These are phyloP conservation scores for Sebastes kiyomatsui DNA, from an alignment of 2,797 vertebrate species.

Conservation along the genomic window DNA sequence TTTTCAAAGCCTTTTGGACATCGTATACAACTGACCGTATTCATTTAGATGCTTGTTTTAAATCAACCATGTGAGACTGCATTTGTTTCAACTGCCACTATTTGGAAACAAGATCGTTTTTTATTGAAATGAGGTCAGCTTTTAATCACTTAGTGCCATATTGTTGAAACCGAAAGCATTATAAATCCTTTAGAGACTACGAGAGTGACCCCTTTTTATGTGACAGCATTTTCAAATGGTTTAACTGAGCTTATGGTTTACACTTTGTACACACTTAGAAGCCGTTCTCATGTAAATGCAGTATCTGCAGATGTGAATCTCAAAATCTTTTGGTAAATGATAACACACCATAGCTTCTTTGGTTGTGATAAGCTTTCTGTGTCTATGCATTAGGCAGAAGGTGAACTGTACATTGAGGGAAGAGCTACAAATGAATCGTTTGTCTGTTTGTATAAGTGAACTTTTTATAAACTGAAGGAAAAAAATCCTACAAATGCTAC, in stretches of 20 bases:
- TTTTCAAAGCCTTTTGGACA: constrained; percentile 49
- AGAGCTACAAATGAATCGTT: constrained; percentile 59
- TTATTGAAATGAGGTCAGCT: constrained; percentile 55
- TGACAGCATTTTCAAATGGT: constrained; percentile 44
- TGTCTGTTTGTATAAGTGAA: constrained; percentile 71
- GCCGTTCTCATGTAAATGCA: constrained; percentile 62
- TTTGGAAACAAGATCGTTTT: constrained; percentile 43
- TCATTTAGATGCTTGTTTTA: constrained; percentile 65
- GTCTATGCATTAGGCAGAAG: constrained; percentile 66
- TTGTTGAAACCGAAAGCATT: constrained; percentile 47
- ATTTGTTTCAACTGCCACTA: constrained; percentile 69
- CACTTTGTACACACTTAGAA: constrained; percentile 68
- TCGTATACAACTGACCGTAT: constrained; percentile 40
- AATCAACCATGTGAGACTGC: constrained; percentile 41
- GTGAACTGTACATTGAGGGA: constrained; percentile 54
- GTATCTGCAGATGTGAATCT: constrained; percentile 65
- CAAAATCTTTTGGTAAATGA: constrained; percentile 51
- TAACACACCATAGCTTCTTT: constrained; percentile 64
- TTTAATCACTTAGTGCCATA: constrained; percentile 74
- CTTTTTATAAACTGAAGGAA: constrained; percentile 69
- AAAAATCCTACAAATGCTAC: constrained; percentile 80
- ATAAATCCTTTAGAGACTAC: constrained; percentile 36
- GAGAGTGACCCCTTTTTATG: constrained; percentile 47
- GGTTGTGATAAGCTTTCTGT: constrained; percentile 70
- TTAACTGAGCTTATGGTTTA: constrained; percentile 61